Percentiles rank a stretch among this genome's conserved stretches.
phyloP scores from a whole-genome alignment of 2,113 vertebrate species.

The Symphodus melops region DNA sequence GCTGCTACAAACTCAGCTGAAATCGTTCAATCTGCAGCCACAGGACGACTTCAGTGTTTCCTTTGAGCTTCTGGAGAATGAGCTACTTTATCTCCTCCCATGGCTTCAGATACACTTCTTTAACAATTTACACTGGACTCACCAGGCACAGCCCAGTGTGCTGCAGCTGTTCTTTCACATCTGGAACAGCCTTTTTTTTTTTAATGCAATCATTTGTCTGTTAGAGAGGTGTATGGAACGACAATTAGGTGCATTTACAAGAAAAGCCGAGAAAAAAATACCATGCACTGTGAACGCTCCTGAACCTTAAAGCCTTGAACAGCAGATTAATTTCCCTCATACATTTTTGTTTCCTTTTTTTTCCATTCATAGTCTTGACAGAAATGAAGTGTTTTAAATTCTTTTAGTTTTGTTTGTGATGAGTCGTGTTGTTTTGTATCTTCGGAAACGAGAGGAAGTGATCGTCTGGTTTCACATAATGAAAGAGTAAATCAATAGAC shows the following conservation, averaged over 20 bases:
- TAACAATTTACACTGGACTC: not conserved
- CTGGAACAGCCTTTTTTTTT: not conserved
- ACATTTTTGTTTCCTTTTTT: slow-evolving; percentile 13
- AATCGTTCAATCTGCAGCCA: not conserved
- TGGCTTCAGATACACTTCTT: not conserved
- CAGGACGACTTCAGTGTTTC: not conserved
- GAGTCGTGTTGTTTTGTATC: slow-evolving; percentile 14
- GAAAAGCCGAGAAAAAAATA: not conserved
- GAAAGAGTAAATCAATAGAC: not conserved
- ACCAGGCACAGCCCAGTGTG: not conserved
- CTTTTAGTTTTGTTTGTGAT: not conserved
- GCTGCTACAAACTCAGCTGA: too few species aligned
- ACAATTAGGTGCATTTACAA: not conserved
- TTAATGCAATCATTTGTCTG: not conserved
- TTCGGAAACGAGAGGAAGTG: not conserved
- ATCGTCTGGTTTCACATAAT: not conserved
- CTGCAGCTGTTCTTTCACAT: not conserved
- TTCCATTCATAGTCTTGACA: not conserved
- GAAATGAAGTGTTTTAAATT: not conserved
- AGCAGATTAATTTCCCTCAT: not conserved
- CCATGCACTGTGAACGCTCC: not conserved
- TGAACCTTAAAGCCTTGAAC: not conserved
- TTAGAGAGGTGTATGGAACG: not conserved
- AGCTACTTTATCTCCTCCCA: not conserved
- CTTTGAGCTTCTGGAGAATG: too few species aligned